Evolutionary conservation across 2,888 invertebrate genomes (phyloP), one percentile per base, ranked within the genome.

Genomic region (Mythimna albipuncta): DNA sequence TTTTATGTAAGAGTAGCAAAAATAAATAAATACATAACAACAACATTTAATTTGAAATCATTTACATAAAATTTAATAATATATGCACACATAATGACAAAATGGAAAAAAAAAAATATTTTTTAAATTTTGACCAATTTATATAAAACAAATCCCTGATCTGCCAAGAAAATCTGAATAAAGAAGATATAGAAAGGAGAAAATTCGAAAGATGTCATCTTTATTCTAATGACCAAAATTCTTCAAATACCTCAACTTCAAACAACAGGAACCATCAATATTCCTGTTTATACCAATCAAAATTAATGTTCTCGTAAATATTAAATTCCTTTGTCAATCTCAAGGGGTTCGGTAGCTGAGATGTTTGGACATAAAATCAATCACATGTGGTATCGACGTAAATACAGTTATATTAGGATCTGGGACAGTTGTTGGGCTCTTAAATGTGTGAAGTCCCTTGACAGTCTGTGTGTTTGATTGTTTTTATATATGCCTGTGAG

Each of bases 301-400:
- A 85, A 86, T 80, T 80, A 84, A 85, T 75, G 80, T 58, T 77
- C 73, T 82, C 86, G 78, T 85, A 85, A 85, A 85, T 85, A 85
- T 79, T 21, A 63, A 78, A 85, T 85, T 72, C 86, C 77, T 85
- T 82, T 85, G 84, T 84, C 21, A 77, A 72, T 69, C 85, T 85
- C 86, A 84, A 80, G 85, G 82, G 85, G 81, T 85, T 85, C 67
- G 16, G 77, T 67, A 79, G 81, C 75, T 68, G 50, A 66, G 75
- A 83, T 79, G 84, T 79, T 78, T 69, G 63, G 58, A 72, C 75
- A 75, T 85, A 85, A 85, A 85, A 84, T 85, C 86, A 80, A 85
- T 85, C 85, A 85, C 84, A 75, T 58, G 21, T 62, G 35, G 84
- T 77, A 84, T 82, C 78, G 82, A 85, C 84, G 77, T 85, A 86